Percentiles rank a stretch among this genome's conserved stretches.
phyloP scores from a whole-genome alignment of 92 coral and sea anemone genomes.

The Heteractis magnifica region DNA sequence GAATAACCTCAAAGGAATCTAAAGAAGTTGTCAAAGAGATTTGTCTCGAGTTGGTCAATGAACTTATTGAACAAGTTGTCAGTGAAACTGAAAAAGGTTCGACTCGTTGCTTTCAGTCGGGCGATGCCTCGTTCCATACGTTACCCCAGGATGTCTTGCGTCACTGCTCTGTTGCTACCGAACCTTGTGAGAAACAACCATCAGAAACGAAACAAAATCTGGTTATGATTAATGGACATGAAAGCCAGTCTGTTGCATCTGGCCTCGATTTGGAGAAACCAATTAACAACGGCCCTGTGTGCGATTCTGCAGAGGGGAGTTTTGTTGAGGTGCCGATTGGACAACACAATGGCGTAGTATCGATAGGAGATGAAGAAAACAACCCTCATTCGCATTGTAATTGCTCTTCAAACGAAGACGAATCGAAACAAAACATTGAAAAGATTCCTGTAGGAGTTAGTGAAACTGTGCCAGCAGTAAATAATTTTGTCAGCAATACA shows the following conservation, averaged over 20 bases:
- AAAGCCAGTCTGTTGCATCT: not conserved
- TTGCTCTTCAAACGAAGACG: not conserved
- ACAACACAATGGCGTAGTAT: not conserved
- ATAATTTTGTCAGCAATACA: not conserved
- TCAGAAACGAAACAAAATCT: not conserved
- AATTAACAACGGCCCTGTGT: not conserved
- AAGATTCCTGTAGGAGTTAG: not conserved
- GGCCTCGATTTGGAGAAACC: conserved; percentile 2
- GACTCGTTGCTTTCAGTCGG: not conserved
- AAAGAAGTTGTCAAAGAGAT: not conserved
- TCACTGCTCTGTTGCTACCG: not conserved
- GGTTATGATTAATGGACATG: not conserved
- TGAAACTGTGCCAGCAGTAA: not conserved
- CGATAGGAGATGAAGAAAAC: not conserved
- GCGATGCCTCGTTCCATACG: not conserved
- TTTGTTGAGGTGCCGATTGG: not conserved
- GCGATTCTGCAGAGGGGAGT: not conserved
- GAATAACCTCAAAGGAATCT: not conserved
- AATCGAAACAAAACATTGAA: not conserved
- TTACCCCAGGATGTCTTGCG: too few species aligned
- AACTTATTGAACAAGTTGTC: conserved; percentile 21
- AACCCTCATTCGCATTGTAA: not conserved
- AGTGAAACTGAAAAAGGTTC: not conserved
- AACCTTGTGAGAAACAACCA: not conserved
- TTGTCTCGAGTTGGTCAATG: conserved; percentile 1